Percentiles rank a stretch among this genome's conserved stretches.
phyloP scores from a whole-genome alignment of 2,888 invertebrate genomes.

The Merodon equestris region DNA sequence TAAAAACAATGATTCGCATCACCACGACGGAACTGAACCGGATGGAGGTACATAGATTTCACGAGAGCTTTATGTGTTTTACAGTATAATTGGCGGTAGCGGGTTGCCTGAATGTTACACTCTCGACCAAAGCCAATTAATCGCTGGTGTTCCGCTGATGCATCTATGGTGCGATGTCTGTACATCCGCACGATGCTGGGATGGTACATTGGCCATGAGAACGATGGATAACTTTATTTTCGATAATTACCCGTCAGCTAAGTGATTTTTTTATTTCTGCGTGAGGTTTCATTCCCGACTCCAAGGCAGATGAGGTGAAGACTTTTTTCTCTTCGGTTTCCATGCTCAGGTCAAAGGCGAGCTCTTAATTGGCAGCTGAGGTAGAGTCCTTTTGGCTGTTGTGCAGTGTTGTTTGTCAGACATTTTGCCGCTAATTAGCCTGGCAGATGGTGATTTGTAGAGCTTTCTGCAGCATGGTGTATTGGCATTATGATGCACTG shows the following conservation, averaged over 20 bases:
- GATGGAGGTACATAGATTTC: neutral
- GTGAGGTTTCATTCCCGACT: constrained; percentile 10
- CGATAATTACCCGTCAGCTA: constrained; percentile 45
- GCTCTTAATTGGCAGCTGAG: constrained; percentile 48
- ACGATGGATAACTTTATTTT: constrained; percentile 41
- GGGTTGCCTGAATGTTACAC: constrained; percentile 19
- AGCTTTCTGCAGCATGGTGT: neutral
- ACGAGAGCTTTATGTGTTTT: constrained; percentile 5
- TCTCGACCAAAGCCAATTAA: constrained; percentile 44
- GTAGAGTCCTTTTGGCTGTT: constrained; percentile 2
- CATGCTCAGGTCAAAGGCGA: neutral
- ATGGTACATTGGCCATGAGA: neutral
- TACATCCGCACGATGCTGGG: neutral
- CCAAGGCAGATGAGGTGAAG: neutral
- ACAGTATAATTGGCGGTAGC: neutral
- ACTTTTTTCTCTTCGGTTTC: neutral
- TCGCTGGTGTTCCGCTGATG: constrained; percentile 28
- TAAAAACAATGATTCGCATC: neutral
- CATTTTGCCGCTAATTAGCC: constrained; percentile 34
- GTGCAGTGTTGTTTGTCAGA: neutral
- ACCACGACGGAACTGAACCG: neutral
- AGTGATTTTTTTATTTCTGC: constrained; percentile 37
- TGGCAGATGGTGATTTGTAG: constrained; percentile 40
- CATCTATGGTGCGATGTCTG: neutral
- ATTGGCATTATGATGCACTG: too few relatives aligned